Percentiles rank a stretch among this genome's conserved stretches.
These are phyloP conservation scores for Brachionus sp. DNA, from an alignment of 1,140 invertebrate species.

Conservation along the genomic window DNA sequence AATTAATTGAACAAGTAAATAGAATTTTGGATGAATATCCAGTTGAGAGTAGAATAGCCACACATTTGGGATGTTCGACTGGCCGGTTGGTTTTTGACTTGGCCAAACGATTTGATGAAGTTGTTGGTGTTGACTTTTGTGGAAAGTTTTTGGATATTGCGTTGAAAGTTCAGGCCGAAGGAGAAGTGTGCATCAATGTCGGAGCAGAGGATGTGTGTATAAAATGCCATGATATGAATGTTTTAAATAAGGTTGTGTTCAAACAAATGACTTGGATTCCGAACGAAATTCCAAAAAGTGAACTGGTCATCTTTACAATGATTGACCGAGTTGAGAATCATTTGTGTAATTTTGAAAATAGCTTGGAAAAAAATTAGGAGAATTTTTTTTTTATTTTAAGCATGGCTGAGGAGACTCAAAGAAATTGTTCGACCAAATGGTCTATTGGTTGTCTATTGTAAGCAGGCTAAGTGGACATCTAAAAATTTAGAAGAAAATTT, in stretches of 20 bases:
- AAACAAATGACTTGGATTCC: slow-evolving; percentile 45
- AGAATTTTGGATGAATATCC: neutral
- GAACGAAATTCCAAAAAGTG: slow-evolving; percentile 42
- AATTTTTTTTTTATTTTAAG: neutral
- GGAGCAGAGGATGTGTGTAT: neutral
- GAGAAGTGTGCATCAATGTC: neutral
- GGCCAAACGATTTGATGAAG: slow-evolving; percentile 22
- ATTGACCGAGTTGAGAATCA: slow-evolving; percentile 10
- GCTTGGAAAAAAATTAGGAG: neutral
- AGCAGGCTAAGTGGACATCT: neutral
- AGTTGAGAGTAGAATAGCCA: slow-evolving; percentile 14
- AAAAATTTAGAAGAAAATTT: neutral
- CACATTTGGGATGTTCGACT: slow-evolving; percentile 31
- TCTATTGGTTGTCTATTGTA: neutral
- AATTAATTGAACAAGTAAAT: neutral
- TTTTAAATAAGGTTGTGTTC: neutral
- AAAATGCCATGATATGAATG: neutral
- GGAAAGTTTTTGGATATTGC: slow-evolving; percentile 31
- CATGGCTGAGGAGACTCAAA: slow-evolving; percentile 17
- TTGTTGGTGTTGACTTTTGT: slow-evolving; percentile 42
- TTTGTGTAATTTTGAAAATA: neutral
- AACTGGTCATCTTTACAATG: slow-evolving; percentile 27
- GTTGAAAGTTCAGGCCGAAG: neutral
- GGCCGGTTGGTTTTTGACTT: slow-evolving; percentile 37
- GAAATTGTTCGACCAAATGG: slow-evolving; percentile 21